phyloP scores from a whole-genome alignment of 2,888 invertebrate species.

The Euzophera pinguis region DNA sequence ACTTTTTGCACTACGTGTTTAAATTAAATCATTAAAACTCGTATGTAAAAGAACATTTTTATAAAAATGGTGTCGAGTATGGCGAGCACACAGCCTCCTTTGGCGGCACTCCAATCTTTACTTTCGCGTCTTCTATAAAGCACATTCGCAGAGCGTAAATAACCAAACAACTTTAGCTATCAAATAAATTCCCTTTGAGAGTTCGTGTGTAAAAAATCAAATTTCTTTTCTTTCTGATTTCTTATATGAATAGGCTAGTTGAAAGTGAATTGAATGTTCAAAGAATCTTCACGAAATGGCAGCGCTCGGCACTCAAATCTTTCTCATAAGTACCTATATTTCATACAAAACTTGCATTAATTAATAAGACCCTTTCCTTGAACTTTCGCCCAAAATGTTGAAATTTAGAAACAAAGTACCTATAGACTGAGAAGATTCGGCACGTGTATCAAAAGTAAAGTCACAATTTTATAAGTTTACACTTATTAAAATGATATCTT shows the following conservation, averaged over 20 bases:
- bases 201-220: slow-evolving; percentile 40
- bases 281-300: slow-evolving; percentile 18
- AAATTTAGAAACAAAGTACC: neutral
- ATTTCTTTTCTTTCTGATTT: slow-evolving; percentile 31
- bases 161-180: slow-evolving; percentile 44
- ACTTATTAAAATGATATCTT: too few species aligned
- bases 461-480: too few species aligned
- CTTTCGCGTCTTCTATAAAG: slow-evolving; percentile 43
- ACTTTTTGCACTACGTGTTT: neutral
- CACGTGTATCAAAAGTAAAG: neutral
- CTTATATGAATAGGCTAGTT: slow-evolving; percentile 9
- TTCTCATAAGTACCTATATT: slow-evolving; percentile 7
- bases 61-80: slow-evolving; percentile 43
- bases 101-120: slow-evolving; percentile 60
- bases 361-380: slow-evolving; percentile 2
- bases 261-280: slow-evolving; percentile 22
- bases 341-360: neutral
- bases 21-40: neutral
- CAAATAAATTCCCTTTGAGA: slow-evolving; percentile 49
- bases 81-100: slow-evolving; percentile 40
- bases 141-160: slow-evolving; percentile 47
- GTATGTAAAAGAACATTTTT: neutral
- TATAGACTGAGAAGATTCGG: neutral
- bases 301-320: slow-evolving; percentile 11
- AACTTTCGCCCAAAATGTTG: slow-evolving; percentile 2